Conservation (phyloP, 2,797 vertebrate genomes). For the Rhadinocentrus ornatus region DNA sequence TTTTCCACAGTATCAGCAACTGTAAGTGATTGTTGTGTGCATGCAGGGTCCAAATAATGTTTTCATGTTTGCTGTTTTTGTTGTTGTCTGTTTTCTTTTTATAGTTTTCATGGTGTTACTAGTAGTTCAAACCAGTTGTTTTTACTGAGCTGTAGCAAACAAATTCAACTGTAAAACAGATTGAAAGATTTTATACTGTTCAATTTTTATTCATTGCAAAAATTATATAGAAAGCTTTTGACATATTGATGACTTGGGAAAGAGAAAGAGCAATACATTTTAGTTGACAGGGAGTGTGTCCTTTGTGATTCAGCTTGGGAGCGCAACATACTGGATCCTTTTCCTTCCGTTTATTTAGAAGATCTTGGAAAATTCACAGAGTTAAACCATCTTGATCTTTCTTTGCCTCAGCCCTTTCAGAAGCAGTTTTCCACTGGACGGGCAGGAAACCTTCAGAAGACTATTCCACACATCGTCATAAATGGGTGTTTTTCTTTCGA, state of each 20-base stretch:
- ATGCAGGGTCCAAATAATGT: background rate
- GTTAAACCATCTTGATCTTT: conserved; percentile 37
- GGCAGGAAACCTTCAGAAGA: conserved; percentile 35
- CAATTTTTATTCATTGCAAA: background rate
- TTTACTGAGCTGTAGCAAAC: background rate
- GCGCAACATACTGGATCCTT: conserved; percentile 20
- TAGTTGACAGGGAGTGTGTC: background rate
- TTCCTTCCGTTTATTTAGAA: conserved; percentile 19
- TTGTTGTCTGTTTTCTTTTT: too few relatives aligned
- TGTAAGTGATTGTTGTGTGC: background rate
- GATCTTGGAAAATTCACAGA: conserved; percentile 6
- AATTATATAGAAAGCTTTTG: background rate
- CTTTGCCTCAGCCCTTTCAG: conserved; percentile 18
- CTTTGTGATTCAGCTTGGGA: conserved; percentile 2
- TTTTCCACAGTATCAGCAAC: background rate
- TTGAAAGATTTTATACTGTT: background rate
- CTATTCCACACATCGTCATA: conserved; percentile 39
- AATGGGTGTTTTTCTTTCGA: conserved; percentile 60
- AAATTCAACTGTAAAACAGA: too few relatives aligned
- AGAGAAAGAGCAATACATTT: background rate
- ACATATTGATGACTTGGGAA: background rate
- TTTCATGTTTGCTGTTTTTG: too few relatives aligned
- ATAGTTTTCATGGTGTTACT: background rate
- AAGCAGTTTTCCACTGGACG: conserved; percentile 28
- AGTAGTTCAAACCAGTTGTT: background rate